Conservation (phyloP, 2,888 invertebrate species). For the Lumbricus terrestris region DNA sequence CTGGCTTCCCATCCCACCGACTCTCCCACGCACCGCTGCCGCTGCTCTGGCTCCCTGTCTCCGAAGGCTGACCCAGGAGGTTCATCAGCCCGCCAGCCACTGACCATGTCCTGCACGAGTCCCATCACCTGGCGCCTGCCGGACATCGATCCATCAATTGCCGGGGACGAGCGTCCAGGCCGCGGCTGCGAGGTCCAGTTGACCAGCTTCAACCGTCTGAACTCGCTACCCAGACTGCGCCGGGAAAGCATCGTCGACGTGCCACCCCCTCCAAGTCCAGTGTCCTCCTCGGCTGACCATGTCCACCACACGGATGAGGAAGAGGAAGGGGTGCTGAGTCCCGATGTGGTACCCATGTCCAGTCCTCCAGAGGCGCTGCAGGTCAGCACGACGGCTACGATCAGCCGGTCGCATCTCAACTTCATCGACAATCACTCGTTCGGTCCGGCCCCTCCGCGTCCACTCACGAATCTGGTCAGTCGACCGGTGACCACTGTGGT, state of each 20-base stretch:
- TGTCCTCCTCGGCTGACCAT: background rate
- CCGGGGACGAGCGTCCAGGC: background rate
- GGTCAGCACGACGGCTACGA: background rate
- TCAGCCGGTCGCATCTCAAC: background rate
- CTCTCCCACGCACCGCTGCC: background rate
- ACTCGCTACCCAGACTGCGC: background rate
- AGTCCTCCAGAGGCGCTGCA: background rate
- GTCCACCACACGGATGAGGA: too few species aligned
- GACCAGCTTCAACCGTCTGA: constrained; percentile 24
- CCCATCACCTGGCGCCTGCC: constrained; percentile 3
- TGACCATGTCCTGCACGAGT: constrained; percentile 15
- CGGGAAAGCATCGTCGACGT: background rate
- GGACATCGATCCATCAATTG: background rate
- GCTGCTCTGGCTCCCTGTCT: background rate
- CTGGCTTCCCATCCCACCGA: background rate
- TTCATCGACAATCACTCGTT: background rate
- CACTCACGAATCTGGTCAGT: background rate
- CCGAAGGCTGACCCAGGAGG: background rate
- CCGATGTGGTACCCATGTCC: background rate
- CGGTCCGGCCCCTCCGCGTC: background rate
- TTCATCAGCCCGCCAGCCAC: background rate
- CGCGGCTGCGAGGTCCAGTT: constrained; percentile 12
- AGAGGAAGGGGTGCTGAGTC: background rate
- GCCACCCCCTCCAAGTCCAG: background rate
- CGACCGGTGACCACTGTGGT: constrained; percentile 4